These are phyloP conservation scores for Sphyrna mokarran DNA, from an alignment of 2,113 vertebrate species.

Conservation along the genomic window DNA sequence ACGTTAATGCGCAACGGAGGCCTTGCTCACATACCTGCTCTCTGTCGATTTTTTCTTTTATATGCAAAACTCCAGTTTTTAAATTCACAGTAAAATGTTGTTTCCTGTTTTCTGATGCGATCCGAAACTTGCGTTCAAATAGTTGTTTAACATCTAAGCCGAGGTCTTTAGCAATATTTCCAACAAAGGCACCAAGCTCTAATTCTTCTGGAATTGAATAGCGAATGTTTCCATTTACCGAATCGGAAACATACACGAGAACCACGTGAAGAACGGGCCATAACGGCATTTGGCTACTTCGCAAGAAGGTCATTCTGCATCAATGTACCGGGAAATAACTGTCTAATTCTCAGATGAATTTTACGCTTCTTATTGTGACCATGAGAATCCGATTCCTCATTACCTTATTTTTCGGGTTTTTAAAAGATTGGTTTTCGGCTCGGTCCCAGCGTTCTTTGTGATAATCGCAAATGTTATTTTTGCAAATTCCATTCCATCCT, in stretches of 20 bases:
- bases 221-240: neutral
- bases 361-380: neutral
- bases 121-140: constrained; percentile 48
- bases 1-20: constrained; percentile 47
- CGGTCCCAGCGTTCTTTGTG: neutral
- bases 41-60: constrained; percentile 63
- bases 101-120: constrained; percentile 48
- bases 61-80: constrained; percentile 59
- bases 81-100: constrained; percentile 58
- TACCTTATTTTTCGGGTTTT: neutral
- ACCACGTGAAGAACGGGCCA: neutral
- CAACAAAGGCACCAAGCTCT: constrained; percentile 52
- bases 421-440: neutral
- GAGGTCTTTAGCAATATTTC: constrained; percentile 58
- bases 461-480: neutral
- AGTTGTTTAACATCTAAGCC: constrained; percentile 40
- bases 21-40: constrained; percentile 46
- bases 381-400: neutral
- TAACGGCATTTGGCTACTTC: too few species aligned
- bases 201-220: constrained; percentile 49
- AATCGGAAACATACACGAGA: neutral
- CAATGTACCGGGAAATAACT: neutral
- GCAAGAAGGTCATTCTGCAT: neutral
- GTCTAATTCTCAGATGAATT: neutral
- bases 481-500: neutral